Evolutionary conservation across 2,888 invertebrate species (phyloP).

Genomic region (Drosophila parthenogenetica): DNA sequence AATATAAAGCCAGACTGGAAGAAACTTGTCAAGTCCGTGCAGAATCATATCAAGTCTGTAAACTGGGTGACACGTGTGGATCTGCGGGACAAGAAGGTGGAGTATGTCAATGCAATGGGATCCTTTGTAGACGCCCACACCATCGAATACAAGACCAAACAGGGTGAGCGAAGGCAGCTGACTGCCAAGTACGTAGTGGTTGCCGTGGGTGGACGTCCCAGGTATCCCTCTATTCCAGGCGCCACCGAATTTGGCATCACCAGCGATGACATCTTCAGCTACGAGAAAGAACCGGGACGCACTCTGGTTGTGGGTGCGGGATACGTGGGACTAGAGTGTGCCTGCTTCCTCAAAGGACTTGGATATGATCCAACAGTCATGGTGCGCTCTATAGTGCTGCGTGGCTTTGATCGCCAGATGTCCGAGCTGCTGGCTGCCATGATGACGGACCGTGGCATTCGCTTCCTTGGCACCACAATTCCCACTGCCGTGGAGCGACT

Average conservation of each 20-base stretch:
- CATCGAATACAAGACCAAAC: conserved; percentile 89
- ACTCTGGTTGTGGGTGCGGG: conserved; percentile 95
- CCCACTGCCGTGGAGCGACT: conserved; percentile 90
- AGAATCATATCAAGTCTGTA: conserved; percentile 96
- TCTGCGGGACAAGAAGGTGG: conserved; percentile 94
- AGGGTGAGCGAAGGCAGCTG: conserved; percentile 88
- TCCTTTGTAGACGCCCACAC: conserved; percentile 92
- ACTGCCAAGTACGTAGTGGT: conserved; percentile 91
- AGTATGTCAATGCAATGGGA: conserved; percentile 93
- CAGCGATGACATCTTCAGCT: conserved; percentile 96
- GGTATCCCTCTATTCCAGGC: conserved; percentile 94
- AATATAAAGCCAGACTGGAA: conserved; percentile 90
- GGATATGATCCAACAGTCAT: conserved; percentile 94
- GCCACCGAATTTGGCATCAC: conserved; percentile 93
- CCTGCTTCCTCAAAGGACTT: conserved; percentile 94
- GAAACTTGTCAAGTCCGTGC: conserved; percentile 90
- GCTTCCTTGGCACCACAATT: conserved; percentile 89
- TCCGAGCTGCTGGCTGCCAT: conserved; percentile 90
- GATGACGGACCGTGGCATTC: conserved; percentile 91
- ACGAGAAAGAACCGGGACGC: conserved; percentile 92
- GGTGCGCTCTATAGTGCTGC: conserved; percentile 93
- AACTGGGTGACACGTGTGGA: conserved; percentile 98
- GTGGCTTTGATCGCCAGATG: conserved; percentile 97
- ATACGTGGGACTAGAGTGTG: conserved; percentile 97
- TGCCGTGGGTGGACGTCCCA: conserved; percentile 95